These are phyloP conservation scores for Lagenorhynchus albirostris DNA, from an alignment of 2,113 vertebrate species.

Conservation along the genomic window DNA sequence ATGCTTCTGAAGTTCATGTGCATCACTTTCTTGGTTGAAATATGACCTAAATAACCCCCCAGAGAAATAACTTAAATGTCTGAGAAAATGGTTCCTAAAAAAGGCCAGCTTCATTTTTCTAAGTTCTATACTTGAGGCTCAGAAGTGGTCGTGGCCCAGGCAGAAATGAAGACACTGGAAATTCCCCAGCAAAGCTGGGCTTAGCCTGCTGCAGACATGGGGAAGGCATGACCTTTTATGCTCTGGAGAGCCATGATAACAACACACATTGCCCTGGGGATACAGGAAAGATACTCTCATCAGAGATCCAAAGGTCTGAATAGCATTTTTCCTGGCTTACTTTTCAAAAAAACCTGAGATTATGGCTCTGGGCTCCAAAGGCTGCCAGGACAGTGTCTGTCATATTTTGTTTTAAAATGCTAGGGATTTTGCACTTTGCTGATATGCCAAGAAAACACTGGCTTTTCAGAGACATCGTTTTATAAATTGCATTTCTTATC, in stretches of 20 bases:
- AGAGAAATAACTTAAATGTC: not conserved
- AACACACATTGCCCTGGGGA: not conserved
- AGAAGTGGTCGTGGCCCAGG: not conserved
- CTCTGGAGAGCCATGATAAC: not conserved
- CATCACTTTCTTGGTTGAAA: not conserved
- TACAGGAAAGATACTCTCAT: not conserved
- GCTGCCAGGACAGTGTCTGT: not conserved
- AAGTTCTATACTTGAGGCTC: not conserved
- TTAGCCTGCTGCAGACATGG: fast-evolving
- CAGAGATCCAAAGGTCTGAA: not conserved
- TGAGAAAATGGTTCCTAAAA: not conserved
- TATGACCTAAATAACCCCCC: not conserved
- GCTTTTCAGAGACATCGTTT: not conserved
- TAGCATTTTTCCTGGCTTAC: not conserved
- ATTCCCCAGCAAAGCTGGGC: fast-evolving
- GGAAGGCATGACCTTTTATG: fast-evolving
- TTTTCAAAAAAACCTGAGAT: slow-evolving; percentile 7
- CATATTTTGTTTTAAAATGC: not conserved
- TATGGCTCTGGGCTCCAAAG: not conserved
- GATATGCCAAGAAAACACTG: not conserved
- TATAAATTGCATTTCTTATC: not conserved
- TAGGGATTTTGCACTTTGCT: not conserved
- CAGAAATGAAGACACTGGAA: not conserved
- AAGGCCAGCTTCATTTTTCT: not conserved
- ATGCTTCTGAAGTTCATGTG: not conserved